Base-by-base conservation (phyloP, 2,113 vertebrate genomes). In the Atlantisia rogersi region DNA sequence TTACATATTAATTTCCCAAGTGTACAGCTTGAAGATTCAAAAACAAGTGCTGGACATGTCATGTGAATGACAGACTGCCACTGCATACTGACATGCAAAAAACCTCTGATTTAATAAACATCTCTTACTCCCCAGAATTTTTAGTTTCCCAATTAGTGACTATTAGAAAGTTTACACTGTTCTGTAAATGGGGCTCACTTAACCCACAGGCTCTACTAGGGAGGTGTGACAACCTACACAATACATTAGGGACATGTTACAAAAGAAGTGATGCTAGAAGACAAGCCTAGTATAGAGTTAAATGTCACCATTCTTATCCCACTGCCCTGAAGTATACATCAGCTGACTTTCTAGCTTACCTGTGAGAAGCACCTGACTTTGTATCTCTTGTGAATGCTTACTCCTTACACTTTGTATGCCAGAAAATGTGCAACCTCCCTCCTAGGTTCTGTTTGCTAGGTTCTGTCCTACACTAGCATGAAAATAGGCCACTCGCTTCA, bases 401-500 rank as follows among this genome's bases (percentile, higher is more conserved):
- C 14, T 67, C 32, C 50, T 87, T 82, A 29, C 4, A 68, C 6
- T 31, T 87, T 29, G 59, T 40, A 56, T 46, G 31, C n/a, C 67
- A 91, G 21, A 79, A 82, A 78, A 52, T 6, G 13, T 25, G 20
- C 68, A 52, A 67, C 26, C n/a, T 62, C 37, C 12, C 84, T 59
- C 44, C 84, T 11, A 44, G n/a, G 40, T 63, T 79, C 85, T 88
- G 35, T 86, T 84, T 90, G 28, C 71, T 59, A 59, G 32, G 13
- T 68, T 91, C 24, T 68, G 37, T 62, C 44, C 74, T 82, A 60
- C 32, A 59, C 42, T 64, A 69, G 22, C 19, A 40, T 59, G 65
- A 95, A 94, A 92, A 82, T 31, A 89, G 77, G 68, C 77, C 31
- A 55, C 80, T 91, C 2, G 6, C 60, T 96, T 95, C 83, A 82